Evolutionary conservation across 2,797 vertebrate species (phyloP).

Genomic region (Hapalemur alaotrensis): DNA sequence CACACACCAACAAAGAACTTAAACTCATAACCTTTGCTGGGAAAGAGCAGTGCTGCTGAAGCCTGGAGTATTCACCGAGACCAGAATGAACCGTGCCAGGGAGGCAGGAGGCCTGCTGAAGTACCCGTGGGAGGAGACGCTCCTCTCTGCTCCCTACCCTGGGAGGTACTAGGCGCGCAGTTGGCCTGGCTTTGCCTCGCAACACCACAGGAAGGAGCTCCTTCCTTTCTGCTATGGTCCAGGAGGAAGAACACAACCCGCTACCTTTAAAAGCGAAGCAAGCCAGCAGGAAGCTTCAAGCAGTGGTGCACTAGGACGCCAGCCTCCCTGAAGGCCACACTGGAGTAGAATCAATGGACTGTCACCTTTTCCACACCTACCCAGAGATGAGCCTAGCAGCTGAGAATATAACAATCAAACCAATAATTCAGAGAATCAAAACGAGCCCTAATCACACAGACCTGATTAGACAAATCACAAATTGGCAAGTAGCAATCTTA

Average conservation of each 20-base stretch:
- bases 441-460: conserved; percentile 40
- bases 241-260: conserved; percentile 46
- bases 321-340: neutral
- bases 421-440: neutral
- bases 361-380: neutral
- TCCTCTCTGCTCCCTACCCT: neutral
- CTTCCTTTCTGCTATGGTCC: neutral
- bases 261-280: conserved; percentile 26
- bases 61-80: conserved; percentile 67
- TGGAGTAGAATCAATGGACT: neutral
- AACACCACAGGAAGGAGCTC: neutral
- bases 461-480: neutral
- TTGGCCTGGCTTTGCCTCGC: conserved; percentile 18
- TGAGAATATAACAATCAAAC: conserved; percentile 6
- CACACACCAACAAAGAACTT: conserved; percentile 36
- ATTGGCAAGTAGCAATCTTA: neutral
- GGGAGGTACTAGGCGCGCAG: conserved; percentile 22
- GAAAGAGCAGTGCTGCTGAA: conserved; percentile 51
- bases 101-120: conserved; percentile 70
- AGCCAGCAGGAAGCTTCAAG: neutral
- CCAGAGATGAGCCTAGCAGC: neutral
- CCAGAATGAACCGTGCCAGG: conserved; percentile 50
- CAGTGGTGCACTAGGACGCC: neutral
- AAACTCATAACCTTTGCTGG: conserved; percentile 67
- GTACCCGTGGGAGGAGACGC: accelerated